phyloP scores from a whole-genome alignment of 2,797 vertebrate species.

The Lithobates pipiens region DNA sequence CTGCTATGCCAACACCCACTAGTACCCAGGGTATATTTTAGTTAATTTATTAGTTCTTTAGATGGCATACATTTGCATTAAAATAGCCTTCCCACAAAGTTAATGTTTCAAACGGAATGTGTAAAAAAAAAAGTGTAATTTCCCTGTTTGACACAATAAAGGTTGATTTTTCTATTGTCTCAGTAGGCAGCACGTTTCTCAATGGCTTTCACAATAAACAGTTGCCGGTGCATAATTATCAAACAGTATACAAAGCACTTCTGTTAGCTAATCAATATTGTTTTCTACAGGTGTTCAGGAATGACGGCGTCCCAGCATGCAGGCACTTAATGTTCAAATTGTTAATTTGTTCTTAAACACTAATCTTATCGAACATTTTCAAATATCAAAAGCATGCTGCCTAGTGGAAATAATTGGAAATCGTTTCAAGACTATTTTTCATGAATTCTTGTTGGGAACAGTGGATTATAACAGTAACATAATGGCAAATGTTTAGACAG shows the following conservation, averaged over 20 bases:
- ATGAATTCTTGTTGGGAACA: too few relatives aligned
- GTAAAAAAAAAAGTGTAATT: conserved; percentile 69
- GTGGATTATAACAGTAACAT: too few relatives aligned
- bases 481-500: too few relatives aligned
- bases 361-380: conserved; percentile 48
- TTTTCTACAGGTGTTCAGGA: conserved; percentile 32
- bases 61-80: neutral
- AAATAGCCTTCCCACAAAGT: neutral
- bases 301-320: neutral
- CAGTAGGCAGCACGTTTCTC: conserved; percentile 21
- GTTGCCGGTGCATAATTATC: conserved; percentile 23
- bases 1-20: neutral
- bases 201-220: conserved; percentile 24
- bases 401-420: too few relatives aligned
- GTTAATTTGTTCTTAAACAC: conserved; percentile 44
- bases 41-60: neutral
- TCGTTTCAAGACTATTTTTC: too few relatives aligned
- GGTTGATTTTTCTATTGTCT: conserved; percentile 44
- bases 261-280: conserved; percentile 50
- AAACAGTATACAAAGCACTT: conserved; percentile 33
- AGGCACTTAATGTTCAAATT: conserved; percentile 41
- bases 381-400: conserved; percentile 38
- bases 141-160: neutral
- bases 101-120: conserved; percentile 60
- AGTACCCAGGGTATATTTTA: neutral